phyloP scores from a whole-genome alignment of 2,797 vertebrate genomes.

The Furcifer pardalis region DNA sequence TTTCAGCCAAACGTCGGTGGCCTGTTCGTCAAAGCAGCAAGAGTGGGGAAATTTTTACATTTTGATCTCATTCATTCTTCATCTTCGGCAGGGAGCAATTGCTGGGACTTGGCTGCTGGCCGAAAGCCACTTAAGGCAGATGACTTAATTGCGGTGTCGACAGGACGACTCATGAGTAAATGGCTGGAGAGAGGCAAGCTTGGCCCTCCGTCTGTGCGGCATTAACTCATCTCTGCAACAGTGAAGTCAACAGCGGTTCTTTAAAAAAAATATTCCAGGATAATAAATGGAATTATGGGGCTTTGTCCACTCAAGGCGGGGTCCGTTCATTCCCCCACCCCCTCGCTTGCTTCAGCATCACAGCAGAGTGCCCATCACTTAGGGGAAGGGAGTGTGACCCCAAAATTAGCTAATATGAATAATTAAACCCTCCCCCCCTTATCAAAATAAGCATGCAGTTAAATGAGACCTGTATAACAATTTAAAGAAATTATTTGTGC shows the following conservation, averaged over 20 bases:
- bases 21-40: constrained; percentile 1
- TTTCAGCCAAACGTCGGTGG: constrained; percentile 14
- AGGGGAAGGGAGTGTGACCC: no score
- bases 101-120: fast-evolving
- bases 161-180: background rate
- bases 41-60: background rate
- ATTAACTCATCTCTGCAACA: background rate
- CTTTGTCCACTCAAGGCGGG: background rate
- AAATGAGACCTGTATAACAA: no score
- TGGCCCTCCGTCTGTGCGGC: fast-evolving
- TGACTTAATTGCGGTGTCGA: constrained; percentile 5
- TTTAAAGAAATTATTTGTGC: no score
- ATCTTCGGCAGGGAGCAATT: constrained; percentile 2
- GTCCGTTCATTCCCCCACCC: constrained; percentile 30
- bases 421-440: no score
- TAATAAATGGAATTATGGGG: background rate
- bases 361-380: no score
- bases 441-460: no score
- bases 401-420: no score
- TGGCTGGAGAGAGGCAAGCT: background rate
- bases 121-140: constrained; percentile 18
- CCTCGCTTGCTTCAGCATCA: constrained; percentile 8
- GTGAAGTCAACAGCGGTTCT: constrained; percentile 26
- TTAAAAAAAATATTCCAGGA: background rate
- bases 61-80: background rate